Evolutionary conservation across 2,888 invertebrate genomes (phyloP).

Genomic region (Drosophila kuntzei): DNA sequence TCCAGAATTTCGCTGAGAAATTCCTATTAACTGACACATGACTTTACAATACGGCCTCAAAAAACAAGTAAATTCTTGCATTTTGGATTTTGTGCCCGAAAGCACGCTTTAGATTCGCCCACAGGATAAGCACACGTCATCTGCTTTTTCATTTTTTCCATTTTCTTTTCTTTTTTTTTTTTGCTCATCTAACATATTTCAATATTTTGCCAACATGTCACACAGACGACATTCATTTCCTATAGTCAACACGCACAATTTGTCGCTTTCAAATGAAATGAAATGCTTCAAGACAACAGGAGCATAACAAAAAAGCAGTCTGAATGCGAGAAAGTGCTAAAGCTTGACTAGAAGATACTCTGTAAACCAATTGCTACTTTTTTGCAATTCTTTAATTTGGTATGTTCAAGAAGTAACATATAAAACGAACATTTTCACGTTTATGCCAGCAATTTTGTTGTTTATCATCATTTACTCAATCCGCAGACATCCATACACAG

Average conservation of each 20-base stretch:
- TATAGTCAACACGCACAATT: conserved; percentile 79
- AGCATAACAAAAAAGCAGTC: conserved; percentile 25
- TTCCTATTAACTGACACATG: conserved; percentile 13
- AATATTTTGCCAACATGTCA: conserved; percentile 76
- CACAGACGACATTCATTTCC: conserved; percentile 75
- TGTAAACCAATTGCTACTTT: not conserved
- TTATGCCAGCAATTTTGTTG: too few species aligned
- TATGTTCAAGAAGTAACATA: too few species aligned
- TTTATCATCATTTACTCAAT: conserved; percentile 7
- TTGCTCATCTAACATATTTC: conserved; percentile 57
- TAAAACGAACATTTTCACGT: too few species aligned
- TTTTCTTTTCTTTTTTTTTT: conserved; percentile 2
- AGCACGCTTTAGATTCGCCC: conserved; percentile 36
- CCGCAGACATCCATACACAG: not conserved
- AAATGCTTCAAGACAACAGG: conserved; percentile 54
- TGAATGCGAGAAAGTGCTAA: not conserved
- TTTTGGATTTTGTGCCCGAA: conserved; percentile 21
- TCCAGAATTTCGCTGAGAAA: conserved; percentile 12
- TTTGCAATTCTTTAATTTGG: too few species aligned
- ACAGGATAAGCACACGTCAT: conserved; percentile 52
- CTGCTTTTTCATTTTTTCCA: conserved; percentile 19
- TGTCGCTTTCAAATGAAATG: conserved; percentile 75
- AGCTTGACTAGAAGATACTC: conserved; percentile 4
- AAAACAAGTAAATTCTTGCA: conserved; percentile 32
- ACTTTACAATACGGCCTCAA: not conserved